These are phyloP conservation scores for Centroberyx gerrardi DNA, from an alignment of 2,797 vertebrate species.

Conservation along the genomic window DNA sequence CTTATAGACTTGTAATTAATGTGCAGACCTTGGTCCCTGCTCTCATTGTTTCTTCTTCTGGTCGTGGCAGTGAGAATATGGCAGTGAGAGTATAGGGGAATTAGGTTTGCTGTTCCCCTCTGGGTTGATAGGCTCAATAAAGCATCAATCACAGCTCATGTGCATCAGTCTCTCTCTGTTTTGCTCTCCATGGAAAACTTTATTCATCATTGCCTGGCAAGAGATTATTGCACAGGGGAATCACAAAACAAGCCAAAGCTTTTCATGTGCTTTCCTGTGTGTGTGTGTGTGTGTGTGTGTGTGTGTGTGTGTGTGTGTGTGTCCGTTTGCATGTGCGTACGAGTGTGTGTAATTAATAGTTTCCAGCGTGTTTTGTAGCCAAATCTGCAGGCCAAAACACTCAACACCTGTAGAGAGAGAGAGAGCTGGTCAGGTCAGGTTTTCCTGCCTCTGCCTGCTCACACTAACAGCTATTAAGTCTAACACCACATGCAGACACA, in stretches of 20 bases:
- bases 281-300: not conserved
- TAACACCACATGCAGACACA: not conserved
- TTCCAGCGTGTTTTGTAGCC: constrained; percentile 10
- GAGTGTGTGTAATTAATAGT: constrained; percentile 9
- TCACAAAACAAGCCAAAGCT: constrained; percentile 25
- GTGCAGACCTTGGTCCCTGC: constrained; percentile 38
- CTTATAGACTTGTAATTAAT: constrained; percentile 44
- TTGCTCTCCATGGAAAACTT: constrained; percentile 44
- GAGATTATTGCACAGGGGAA: constrained; percentile 18
- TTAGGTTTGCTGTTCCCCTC: constrained; percentile 46
- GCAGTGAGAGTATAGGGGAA: constrained; percentile 35
- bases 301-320: constrained; percentile 8
- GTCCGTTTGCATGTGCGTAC: not conserved
- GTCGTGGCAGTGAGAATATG: constrained; percentile 19
- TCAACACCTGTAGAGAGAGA: not conserved
- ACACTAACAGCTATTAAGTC: constrained; percentile 14
- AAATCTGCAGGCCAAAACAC: constrained; percentile 2
- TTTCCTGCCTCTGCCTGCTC: not conserved
- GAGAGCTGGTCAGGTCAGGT: not conserved
- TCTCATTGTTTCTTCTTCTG: constrained; percentile 32
- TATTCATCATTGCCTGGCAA: constrained; percentile 39
- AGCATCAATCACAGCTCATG: constrained; percentile 53
- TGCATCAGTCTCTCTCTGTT: constrained; percentile 44
- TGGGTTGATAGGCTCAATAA: constrained; percentile 60
- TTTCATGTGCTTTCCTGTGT: constrained; percentile 16